phyloP scores from a whole-genome alignment of 2,797 vertebrate genomes.

The Coregonus sp. region DNA sequence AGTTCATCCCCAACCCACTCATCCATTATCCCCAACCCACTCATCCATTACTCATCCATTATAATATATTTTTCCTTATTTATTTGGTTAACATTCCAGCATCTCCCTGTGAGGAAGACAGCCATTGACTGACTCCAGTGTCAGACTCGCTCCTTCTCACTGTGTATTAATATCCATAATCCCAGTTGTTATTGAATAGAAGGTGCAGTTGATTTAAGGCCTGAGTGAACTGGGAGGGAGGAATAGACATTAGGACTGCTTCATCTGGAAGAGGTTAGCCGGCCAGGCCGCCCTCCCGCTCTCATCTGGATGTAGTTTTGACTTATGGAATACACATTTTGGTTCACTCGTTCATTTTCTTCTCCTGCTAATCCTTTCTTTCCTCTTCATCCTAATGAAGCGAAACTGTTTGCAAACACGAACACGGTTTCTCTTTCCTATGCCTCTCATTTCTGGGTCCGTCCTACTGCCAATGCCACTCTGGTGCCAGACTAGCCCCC shows the following conservation, averaged over 20 bases:
- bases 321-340: conserved; percentile 57
- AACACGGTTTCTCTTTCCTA: conserved; percentile 11
- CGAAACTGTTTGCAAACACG: conserved; percentile 40
- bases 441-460: conserved; percentile 15
- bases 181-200: conserved; percentile 50
- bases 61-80: neutral
- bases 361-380: conserved; percentile 40
- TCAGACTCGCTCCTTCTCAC: conserved; percentile 14
- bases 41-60: neutral
- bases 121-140: conserved; percentile 13
- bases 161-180: conserved; percentile 44
- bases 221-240: conserved; percentile 43
- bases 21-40: neutral
- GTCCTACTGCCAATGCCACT: conserved; percentile 4
- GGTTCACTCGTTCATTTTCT: conserved; percentile 48
- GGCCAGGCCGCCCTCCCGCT: conserved; percentile 4
- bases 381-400: conserved; percentile 39
- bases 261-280: conserved; percentile 58
- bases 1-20: neutral
- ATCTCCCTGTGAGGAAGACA: neutral
- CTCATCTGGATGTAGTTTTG: conserved; percentile 66
- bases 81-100: neutral
- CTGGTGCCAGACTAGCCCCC: neutral
- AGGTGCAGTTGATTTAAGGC: conserved; percentile 47
- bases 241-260: conserved; percentile 32